Base-by-base conservation (phyloP, 2,113 vertebrate genomes). In the Otis tarda region DNA sequence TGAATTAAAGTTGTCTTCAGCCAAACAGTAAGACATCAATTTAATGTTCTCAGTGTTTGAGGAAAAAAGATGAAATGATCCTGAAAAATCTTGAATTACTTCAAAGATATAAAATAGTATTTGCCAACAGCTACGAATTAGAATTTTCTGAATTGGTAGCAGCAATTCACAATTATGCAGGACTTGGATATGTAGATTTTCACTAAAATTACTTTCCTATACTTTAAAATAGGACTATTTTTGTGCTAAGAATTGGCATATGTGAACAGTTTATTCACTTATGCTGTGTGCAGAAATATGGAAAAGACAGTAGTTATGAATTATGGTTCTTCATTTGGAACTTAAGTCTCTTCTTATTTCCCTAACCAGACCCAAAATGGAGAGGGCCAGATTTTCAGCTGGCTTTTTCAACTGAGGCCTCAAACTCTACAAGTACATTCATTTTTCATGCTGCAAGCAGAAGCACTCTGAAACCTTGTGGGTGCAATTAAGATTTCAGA, bases 391-490 rank as follows among this genome's bases (percentile, higher is more conserved):
- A 30, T 83, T 94, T 94, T 89, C 50, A 74, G 37, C 77, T 87
- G 71, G 37, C 39, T 7, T 78, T 73, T 76, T 92, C 71, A 86
- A 60, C 89, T 28, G 90, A 68, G 78, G 64, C 90, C 89, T 93
- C 90, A 81, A 9, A 78, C 71, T 75, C 79, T 69, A n/a, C 55
- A 64, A 61, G 68, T 75, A n/a, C 60, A 47, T 81, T 92, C 64
- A 93, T 96, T 97, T 95, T 93, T 96, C 86, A 83, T 80, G 31
- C 69, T 87, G 69, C 76, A 92, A 81, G 64, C 73, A 95, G 83
- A 84, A 92, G 61, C 16, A 0, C 41, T 79, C 55, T 79, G 92
- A 89, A 94, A 87, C 52, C 90, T 95, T 95, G 77, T 4, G 90
- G 83, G 73, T 91, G 60, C 77, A 87, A 93, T 97, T 93, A 94